phyloP scores from a whole-genome alignment of 2,113 vertebrate species.

The Cranoglanis bouderius region DNA sequence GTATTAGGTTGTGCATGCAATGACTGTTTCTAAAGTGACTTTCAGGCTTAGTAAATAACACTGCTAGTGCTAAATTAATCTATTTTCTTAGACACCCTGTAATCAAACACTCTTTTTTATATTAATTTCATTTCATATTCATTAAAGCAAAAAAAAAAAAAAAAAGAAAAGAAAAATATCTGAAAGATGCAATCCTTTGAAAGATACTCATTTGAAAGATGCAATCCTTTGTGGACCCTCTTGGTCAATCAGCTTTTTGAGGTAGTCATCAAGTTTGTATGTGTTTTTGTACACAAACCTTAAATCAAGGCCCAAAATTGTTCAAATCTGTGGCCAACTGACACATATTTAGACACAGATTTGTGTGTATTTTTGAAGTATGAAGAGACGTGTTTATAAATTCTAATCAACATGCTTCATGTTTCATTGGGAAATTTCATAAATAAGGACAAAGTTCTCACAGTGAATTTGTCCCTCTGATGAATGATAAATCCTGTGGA shows the following conservation, averaged over 20 bases:
- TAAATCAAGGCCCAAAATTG: not conserved
- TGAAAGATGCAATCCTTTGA: not conserved
- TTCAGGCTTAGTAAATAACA: not conserved
- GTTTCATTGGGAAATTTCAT: constrained; percentile 60
- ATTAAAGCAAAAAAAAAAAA: not conserved
- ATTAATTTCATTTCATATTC: not conserved
- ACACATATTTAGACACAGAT: constrained; percentile 16
- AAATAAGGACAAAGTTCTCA: constrained; percentile 60
- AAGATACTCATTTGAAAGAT: not conserved
- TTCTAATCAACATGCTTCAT: constrained; percentile 52
- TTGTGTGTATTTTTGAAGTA: too few species aligned
- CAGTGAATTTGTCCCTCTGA: constrained; percentile 57
- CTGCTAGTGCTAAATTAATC: not conserved
- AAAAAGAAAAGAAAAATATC: not conserved
- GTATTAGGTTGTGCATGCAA: not conserved
- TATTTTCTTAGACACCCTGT: not conserved
- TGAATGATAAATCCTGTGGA: constrained; percentile 64
- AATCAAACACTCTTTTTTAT: not conserved
- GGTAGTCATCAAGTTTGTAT: not conserved
- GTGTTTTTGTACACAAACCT: not conserved
- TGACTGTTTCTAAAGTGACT: not conserved
- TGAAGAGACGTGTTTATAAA: constrained; percentile 53
- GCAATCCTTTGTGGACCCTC: not conserved
- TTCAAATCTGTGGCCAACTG: not conserved
- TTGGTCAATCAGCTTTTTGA: not conserved